Percentiles rank a stretch among this genome's conserved stretches.
Evolutionary conservation across 2,888 invertebrate genomes (phyloP).

Genomic region (Ennomos erosarius): DNA sequence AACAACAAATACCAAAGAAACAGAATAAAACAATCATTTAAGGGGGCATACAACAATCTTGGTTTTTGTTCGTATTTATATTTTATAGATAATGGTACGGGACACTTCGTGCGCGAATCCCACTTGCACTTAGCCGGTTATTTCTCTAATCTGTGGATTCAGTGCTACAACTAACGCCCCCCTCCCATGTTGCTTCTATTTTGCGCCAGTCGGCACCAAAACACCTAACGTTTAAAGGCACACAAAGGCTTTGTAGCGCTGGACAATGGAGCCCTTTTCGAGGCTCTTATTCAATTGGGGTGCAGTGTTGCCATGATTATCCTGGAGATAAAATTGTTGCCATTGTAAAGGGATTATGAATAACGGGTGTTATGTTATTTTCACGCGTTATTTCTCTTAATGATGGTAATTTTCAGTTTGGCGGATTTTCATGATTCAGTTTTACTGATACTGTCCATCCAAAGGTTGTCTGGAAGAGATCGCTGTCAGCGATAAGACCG

Average conservation of each 20-base stretch:
- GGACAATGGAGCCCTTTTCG: slow-evolving; percentile 34
- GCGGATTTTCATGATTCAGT: neutral
- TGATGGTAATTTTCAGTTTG: slow-evolving; percentile 6
- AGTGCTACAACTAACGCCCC: slow-evolving; percentile 9
- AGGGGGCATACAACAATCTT: no score
- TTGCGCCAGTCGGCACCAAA: slow-evolving; percentile 4
- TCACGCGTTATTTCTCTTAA: slow-evolving; percentile 23
- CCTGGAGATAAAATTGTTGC: slow-evolving; percentile 41
- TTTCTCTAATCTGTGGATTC: neutral
- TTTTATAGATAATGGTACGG: no score
- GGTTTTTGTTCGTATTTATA: no score
- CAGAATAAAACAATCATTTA: no score
- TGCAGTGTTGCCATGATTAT: slow-evolving; percentile 35
- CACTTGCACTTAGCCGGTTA: no score
- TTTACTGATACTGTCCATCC: no score
- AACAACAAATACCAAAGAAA: no score
- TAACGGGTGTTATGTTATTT: slow-evolving; percentile 32
- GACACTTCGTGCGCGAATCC: no score
- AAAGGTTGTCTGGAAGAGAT: no score
- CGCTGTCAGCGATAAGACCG: no score
- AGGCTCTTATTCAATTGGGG: slow-evolving; percentile 36
- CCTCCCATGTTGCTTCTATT: slow-evolving; percentile 10
- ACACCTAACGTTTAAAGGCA: slow-evolving; percentile 40
- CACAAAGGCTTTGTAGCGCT: slow-evolving; percentile 44
- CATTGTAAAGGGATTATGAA: slow-evolving; percentile 39